Base-by-base conservation (phyloP, 2,797 vertebrate species). In the Sparus aurata region DNA sequence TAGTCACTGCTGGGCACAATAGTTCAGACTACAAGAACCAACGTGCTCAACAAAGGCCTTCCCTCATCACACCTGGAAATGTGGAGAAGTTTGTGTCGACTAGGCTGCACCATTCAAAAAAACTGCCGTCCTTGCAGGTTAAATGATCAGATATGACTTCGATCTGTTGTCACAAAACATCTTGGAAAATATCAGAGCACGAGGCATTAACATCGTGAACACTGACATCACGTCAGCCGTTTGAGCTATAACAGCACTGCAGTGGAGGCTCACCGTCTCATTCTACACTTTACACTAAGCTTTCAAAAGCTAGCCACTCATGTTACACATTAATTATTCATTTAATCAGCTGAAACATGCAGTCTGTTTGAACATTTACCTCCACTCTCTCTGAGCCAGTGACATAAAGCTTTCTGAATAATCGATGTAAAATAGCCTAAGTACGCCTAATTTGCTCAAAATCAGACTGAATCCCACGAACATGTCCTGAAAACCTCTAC, bases 1-100 rank as follows among this genome's bases (percentile, higher is more conserved):
- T 12, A 58, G 45, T 53, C 50, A 52, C 22, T 62, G 66, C 55
- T 59, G 69, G 61, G 30, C 8, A 30, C 50, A 30, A 43, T 18
- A 20, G 65, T 12, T 34, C 22, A 34, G 12, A 58, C 55, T 18
- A 16, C 22, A 17, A 22, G 7, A 46, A 70, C 27, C 43, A 38
- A 47, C 38, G 2, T 18, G 10, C 11, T 58, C 17, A 50, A 12
- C 3, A 30, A 55, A 23, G 9, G 0, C 15, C 12, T 47, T 46
- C 12, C 50, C 38, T 43, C 16, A 5, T 47, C 66, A 63, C 45
- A 47, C 64, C 57, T 27, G 52, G 13, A 65, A 3, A 55, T 50
- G 22, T 63, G 46, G n/a, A 30, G 53, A 1, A 23, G 9, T 46
- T 47, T 13, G 30, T 41, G n/a, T 45, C 15, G 10, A 30, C n/a